Evolutionary conservation across 1,140 invertebrate genomes (phyloP), one percentile per base, ranked within the genome.

Genomic region (Pseudomyrmex concolor): DNA sequence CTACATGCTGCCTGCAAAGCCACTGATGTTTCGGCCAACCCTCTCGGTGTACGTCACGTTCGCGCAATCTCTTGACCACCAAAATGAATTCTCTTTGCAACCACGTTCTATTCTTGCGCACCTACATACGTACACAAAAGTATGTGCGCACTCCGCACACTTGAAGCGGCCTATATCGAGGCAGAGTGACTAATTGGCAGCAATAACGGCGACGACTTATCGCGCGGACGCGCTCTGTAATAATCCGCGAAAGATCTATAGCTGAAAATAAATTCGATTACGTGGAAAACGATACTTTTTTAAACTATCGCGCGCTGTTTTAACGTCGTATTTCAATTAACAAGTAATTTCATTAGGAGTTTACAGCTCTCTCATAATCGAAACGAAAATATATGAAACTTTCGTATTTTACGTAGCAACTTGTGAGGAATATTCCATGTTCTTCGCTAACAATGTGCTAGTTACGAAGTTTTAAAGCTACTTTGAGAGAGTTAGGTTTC

Each of bases 191-290:
- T 86, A 86, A 86, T 86, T 87, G 85, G 19, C 57, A 10, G 66
- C 59, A 86, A 71, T 86, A 86, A 86, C 63, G 17, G 2, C 48
- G 51, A 55, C 73, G 54, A 85, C 63, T 71, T 81, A 85, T 86
- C 76, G 55, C 70, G 70, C 55, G 19, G 15, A 50, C 12, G 13
- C 43, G 45, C n/a, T 48, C 60, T 68, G 12, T 55, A 82, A 73
- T 62, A 68, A 12, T 54, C 8, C 34, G 5, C n/a, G 15, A 50
- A 25, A 66, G 76, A 86, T 86, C 67, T 73, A 67, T 45, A 43
- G 12, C 10, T 10, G 70, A n/a, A 10, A 59, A 57, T 7, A 12
- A 55, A 12, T 54, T 19, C 34, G 54, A 67, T 68, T 57, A 34
- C 45, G 12, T 22, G 10, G 25, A 3, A 57, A 34, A 34, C 51